Percentiles rank a stretch among this genome's conserved stretches.
Conservation (phyloP, 1,140 invertebrate genomes). For the Psix sp. region DNA sequence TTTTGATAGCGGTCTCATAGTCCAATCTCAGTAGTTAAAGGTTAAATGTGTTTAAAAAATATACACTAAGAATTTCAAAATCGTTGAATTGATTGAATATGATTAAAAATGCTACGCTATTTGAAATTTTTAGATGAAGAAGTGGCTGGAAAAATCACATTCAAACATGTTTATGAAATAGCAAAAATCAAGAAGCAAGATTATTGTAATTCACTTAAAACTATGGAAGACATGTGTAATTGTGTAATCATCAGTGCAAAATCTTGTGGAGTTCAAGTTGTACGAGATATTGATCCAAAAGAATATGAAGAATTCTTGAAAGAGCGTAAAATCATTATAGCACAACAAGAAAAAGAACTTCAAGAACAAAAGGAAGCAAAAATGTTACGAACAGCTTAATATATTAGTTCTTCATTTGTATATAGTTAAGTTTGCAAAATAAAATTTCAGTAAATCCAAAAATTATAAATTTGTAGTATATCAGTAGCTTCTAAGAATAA, state of each 20-base stretch:
- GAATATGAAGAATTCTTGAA: conserved; percentile 92
- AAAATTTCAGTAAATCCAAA: background rate
- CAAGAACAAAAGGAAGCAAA: conserved; percentile 94
- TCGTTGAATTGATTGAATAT: too few species aligned
- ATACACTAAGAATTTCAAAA: too few species aligned
- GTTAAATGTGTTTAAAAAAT: too few species aligned
- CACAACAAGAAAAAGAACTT: conserved; percentile 86
- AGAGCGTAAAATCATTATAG: conserved; percentile 84
- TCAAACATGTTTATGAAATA: conserved; percentile 99
- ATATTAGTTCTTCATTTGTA: conserved; percentile 16
- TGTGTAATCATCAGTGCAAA: conserved; percentile 86
- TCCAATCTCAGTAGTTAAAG: too few species aligned
- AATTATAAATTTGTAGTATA: too few species aligned
- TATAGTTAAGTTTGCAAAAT: conserved; percentile 8
- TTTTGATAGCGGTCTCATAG: too few species aligned
- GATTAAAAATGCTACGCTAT: background rate
- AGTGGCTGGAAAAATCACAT: conserved; percentile 88
- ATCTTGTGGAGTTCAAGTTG: conserved; percentile 91
- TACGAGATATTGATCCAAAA: conserved; percentile 85
- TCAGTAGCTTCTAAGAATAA: too few species aligned
- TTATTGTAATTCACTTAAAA: conserved; percentile 71
- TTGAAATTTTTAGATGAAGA: conserved; percentile 13
- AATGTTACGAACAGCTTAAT: conserved; percentile 87
- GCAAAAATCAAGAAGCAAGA: conserved; percentile 95
- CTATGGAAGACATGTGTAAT: conserved; percentile 87